Evolutionary conservation across 2,113 vertebrate genomes (phyloP).

Genomic region (Paralichthys olivaceus): DNA sequence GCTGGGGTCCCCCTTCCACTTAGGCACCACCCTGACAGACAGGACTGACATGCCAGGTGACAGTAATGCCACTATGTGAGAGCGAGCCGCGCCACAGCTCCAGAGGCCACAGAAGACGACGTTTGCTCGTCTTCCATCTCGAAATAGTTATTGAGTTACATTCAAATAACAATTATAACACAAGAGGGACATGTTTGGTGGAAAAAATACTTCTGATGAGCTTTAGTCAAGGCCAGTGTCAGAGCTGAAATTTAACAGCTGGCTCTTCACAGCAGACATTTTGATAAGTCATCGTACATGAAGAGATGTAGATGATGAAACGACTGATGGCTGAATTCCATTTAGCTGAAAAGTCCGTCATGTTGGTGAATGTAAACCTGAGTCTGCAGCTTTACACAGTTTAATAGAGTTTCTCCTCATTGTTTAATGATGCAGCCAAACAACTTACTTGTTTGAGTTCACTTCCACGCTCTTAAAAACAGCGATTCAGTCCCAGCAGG

Average conservation of each 20-base stretch:
- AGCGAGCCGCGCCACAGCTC: conserved; percentile 25
- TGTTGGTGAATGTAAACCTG: not conserved
- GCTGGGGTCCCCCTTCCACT: conserved; percentile 77
- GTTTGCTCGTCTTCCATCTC: conserved; percentile 23
- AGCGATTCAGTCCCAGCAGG: too few relatives aligned
- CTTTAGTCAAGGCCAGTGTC: too few relatives aligned
- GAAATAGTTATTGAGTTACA: conserved; percentile 3
- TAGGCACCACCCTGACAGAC: conserved; percentile 71
- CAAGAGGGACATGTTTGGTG: too few relatives aligned
- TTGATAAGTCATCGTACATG: not conserved
- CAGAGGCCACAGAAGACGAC: conserved; percentile 17
- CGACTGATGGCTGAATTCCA: conserved; percentile 1
- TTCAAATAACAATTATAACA: not conserved
- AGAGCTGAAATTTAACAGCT: too few relatives aligned
- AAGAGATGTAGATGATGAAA: not conserved
- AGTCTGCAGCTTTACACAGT: too few relatives aligned
- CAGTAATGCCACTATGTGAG: conserved; percentile 72
- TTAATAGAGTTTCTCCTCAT: too few relatives aligned
- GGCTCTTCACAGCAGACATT: not conserved
- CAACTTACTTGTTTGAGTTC: too few relatives aligned
- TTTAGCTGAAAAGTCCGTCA: not conserved
- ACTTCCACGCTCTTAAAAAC: too few relatives aligned
- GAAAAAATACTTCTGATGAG: too few relatives aligned
- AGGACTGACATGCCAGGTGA: conserved; percentile 79
- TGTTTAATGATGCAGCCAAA: too few relatives aligned